These are phyloP conservation scores for Mesodorylaimus sp. DNA, from an alignment of 2,888 invertebrate species.

Conservation along the genomic window DNA sequence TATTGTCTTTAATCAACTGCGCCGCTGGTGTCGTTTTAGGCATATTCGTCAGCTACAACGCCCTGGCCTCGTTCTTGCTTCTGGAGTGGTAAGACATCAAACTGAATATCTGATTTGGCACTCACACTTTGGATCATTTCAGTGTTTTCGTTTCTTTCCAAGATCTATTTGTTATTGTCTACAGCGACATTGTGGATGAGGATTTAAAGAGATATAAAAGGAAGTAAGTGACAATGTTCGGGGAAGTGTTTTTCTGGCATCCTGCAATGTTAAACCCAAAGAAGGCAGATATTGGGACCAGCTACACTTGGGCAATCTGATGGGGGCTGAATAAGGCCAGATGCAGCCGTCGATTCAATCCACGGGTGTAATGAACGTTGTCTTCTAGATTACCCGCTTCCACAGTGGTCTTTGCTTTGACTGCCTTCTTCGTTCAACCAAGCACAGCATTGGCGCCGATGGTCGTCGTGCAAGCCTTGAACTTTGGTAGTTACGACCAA, in stretches of 20 bases:
- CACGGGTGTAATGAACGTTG: too few species aligned
- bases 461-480: background rate
- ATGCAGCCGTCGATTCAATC: too few species aligned
- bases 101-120: too few species aligned
- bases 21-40: background rate
- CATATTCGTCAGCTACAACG: background rate
- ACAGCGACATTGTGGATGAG: conserved; percentile 3
- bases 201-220: conserved; percentile 1
- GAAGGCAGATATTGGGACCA: too few species aligned
- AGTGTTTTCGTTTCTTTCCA: conserved; percentile 2
- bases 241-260: too few species aligned
- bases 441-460: background rate
- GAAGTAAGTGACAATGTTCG: conserved; percentile 4
- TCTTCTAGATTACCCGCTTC: conserved; percentile 1
- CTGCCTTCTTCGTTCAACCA: background rate
- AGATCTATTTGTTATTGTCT: background rate
- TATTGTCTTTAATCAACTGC: conserved; percentile 2
- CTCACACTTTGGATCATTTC: too few species aligned
- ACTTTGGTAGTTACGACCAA: background rate
- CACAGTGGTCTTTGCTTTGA: background rate
- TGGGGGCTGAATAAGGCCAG: too few species aligned
- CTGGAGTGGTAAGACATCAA: conserved; percentile 1
- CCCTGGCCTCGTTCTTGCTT: background rate
- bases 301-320: too few species aligned
- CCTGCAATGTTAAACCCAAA: too few species aligned